These are phyloP conservation scores for Pelosia muscerda DNA, from an alignment of 2,888 invertebrate genomes.

Conservation along the genomic window DNA sequence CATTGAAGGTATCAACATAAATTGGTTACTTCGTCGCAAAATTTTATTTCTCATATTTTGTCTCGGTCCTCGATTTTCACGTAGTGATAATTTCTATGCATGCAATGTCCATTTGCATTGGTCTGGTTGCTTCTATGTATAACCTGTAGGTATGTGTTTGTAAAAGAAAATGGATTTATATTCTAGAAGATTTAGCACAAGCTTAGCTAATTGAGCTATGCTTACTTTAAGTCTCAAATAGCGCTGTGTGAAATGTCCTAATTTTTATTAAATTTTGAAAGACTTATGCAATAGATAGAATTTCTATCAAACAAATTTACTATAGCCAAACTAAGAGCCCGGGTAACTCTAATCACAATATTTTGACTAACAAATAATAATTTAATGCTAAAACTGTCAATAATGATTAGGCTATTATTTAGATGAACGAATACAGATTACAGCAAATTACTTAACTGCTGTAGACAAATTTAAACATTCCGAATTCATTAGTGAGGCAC, in stretches of 20 bases:
- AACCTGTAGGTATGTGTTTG: too few relatives aligned
- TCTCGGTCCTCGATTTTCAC: too few relatives aligned
- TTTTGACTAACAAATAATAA: not conserved
- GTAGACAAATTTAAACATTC: not conserved
- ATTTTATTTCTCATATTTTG: not conserved
- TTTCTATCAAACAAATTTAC: too few relatives aligned
- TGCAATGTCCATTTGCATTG: too few relatives aligned
- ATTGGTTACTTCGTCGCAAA: not conserved
- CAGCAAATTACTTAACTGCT: not conserved
- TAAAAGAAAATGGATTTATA: too few relatives aligned
- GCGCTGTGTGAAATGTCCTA: too few relatives aligned
- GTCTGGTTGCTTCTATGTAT: too few relatives aligned
- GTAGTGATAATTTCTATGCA: too few relatives aligned
- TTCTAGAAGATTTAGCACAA: too few relatives aligned
- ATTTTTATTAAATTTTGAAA: too few relatives aligned
- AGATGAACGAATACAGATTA: not conserved
- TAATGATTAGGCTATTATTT: conserved; percentile 4
- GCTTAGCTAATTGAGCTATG: too few relatives aligned
- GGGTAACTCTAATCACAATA: not conserved
- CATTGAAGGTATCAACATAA: not conserved
- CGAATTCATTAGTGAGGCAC: not conserved
- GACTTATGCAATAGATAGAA: not conserved
- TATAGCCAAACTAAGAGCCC: not conserved
- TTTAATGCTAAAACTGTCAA: not conserved
- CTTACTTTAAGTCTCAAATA: too few relatives aligned